Evolutionary conservation across 1,140 invertebrate species (phyloP), one percentile per base, ranked within the genome.

Genomic region (Cyphomyrmex costatus): DNA sequence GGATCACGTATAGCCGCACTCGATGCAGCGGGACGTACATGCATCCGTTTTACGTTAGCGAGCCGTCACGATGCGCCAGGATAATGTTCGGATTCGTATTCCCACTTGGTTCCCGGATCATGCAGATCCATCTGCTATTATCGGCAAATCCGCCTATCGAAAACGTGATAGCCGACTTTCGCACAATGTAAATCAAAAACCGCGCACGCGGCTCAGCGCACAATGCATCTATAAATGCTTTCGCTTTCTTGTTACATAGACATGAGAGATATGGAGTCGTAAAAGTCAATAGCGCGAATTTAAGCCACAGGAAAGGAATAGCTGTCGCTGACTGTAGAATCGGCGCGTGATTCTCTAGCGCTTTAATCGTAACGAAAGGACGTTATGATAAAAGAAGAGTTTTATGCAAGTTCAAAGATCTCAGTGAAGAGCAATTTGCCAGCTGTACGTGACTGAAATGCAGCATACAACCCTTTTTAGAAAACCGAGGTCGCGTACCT

Each of bases 71-170:
- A 66, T 86, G 65, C 65, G 78, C 79, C 89, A 65, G 89, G 90
- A 92, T 92, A 92, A 92, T 92, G 90, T 91, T 78, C 86, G 86
- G 91, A 92, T 92, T 92, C 90, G 91, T 92, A 92, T 92, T 92
- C 92, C 90, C 90, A 90, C 73, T 77, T 87, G 92, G 86, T 92
- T 82, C 85, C 66, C 86, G 87, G 92, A 93, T 93, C 92, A 93
- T 93, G 91, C 87, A 92, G 91, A 93, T 93, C 90, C 19, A 79
- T 63, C 84, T 74, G 86, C 92, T 89, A 92, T 93, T 92, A 92
- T 93, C 91, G 89, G 87, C 63, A 88, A 91, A 92, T 92, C 90
- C 92, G 89, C 85, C 91, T 88, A 92, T 93, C 91, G 89, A 91
- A 89, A 91, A 91, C 88, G 92, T 91, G 91, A 92, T 89, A 84